Evolutionary conservation across 2,113 vertebrate species (phyloP).

Genomic region (Ardeotis arabs): DNA sequence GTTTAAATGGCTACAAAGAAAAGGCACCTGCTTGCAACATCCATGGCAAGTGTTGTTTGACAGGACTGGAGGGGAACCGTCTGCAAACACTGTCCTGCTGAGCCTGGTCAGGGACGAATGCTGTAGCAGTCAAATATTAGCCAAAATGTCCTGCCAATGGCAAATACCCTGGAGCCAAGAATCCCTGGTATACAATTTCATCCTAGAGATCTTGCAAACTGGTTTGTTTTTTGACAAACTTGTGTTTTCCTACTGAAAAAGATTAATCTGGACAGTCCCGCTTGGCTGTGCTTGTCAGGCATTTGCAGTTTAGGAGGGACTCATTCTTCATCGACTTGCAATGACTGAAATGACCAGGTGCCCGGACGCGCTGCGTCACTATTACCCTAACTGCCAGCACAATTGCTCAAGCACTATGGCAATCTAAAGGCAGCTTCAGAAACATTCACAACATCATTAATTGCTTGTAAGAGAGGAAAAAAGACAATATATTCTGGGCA

Average conservation of each 20-base stretch:
- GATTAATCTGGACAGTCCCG: background rate
- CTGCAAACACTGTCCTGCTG: background rate
- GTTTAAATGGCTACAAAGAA: background rate
- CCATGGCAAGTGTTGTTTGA: fast-evolving
- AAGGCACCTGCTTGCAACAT: background rate
- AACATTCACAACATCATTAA: background rate
- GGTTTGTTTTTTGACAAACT: background rate
- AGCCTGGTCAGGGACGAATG: background rate
- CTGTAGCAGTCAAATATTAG: background rate
- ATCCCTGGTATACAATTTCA: background rate
- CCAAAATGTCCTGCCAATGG: background rate
- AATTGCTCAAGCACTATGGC: background rate
- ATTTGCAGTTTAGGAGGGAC: background rate
- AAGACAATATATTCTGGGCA: too few species aligned
- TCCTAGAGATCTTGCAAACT: background rate
- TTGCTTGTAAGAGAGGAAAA: background rate
- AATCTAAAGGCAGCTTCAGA: background rate
- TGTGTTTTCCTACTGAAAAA: background rate
- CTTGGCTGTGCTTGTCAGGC: background rate
- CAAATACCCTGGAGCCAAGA: background rate
- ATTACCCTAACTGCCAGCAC: background rate
- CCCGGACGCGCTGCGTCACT: fast-evolving
- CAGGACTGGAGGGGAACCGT: background rate
- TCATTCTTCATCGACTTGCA: fast-evolving
- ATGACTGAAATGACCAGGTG: fast-evolving